Conservation (phyloP, 2,797 vertebrate species). For the Florisuga fusca region DNA sequence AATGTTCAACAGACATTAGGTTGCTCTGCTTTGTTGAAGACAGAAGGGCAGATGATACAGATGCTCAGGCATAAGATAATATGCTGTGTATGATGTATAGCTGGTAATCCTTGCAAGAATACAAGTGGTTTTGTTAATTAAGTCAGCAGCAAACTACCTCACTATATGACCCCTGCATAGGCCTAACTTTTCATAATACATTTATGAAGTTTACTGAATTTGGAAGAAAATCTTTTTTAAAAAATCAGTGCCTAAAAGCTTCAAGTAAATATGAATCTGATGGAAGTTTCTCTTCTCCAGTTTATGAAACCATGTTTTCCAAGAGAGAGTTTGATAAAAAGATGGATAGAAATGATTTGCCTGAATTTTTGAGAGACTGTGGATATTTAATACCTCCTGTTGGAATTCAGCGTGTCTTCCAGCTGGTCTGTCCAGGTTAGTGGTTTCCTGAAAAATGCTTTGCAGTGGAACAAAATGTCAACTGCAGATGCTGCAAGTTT, state of each 20-base stretch:
- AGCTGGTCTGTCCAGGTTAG: not conserved
- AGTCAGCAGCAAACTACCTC: not conserved
- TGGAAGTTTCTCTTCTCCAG: not conserved
- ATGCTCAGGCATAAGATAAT: not conserved
- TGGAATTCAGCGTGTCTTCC: not conserved
- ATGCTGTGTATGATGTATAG: not conserved
- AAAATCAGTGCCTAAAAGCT: not conserved
- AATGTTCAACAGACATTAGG: not conserved
- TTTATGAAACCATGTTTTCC: conserved; percentile 63
- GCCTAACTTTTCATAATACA: not conserved
- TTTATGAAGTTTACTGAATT: not conserved
- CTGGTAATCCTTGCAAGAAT: not conserved
- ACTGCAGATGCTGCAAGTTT: not conserved
- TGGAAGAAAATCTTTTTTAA: not conserved
- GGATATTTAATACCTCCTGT: conserved; percentile 28
- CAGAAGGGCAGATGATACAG: not conserved
- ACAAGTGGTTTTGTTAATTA: not conserved
- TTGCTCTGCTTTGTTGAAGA: not conserved
- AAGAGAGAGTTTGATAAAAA: conserved; percentile 40
- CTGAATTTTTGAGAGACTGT: conserved; percentile 54
- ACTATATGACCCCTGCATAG: not conserved
- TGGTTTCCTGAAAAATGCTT: not conserved
- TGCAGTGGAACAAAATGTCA: not conserved
- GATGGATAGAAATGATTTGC: conserved; percentile 43
- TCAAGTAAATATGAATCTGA: not conserved